These are phyloP conservation scores for Meloidogyne floridensis DNA, from an alignment of 1,140 invertebrate species.

Conservation along the genomic window DNA sequence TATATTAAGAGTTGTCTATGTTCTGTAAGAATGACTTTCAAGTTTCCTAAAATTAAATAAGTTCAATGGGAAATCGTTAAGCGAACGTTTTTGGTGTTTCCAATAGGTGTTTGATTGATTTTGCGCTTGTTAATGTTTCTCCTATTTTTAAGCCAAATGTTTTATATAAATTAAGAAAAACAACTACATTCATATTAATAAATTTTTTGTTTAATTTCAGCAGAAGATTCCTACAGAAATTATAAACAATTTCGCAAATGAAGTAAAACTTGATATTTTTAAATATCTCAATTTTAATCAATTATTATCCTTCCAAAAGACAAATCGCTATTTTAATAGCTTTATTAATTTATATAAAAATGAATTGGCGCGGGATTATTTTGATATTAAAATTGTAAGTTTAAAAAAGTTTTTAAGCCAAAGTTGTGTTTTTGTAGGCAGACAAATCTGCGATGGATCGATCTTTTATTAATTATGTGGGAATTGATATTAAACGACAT, in stretches of 20 bases:
- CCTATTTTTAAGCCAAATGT: too few species aligned
- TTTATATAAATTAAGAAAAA: too few species aligned
- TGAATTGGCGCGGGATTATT: background rate
- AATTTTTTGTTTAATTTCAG: too few species aligned
- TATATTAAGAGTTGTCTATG: too few species aligned
- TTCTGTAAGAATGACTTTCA: too few species aligned
- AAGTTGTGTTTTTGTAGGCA: background rate
- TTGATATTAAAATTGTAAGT: background rate
- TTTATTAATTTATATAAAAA: background rate
- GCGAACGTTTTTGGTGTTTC: too few species aligned
- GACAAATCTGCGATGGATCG: background rate
- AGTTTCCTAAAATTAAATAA: too few species aligned
- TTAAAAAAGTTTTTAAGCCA: background rate
- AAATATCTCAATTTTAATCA: background rate
- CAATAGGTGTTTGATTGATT: too few species aligned
- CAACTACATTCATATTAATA: too few species aligned
- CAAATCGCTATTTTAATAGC: background rate
- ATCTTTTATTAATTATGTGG: background rate
- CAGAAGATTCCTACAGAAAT: too few species aligned
- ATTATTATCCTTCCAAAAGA: background rate
- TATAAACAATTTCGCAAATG: background rate
- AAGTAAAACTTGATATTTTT: background rate
- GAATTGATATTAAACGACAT: background rate
- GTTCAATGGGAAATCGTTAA: too few species aligned
- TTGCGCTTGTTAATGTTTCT: too few species aligned